Base-by-base conservation (phyloP, 2,113 vertebrate genomes). In the Eudyptes chrysolophus region DNA sequence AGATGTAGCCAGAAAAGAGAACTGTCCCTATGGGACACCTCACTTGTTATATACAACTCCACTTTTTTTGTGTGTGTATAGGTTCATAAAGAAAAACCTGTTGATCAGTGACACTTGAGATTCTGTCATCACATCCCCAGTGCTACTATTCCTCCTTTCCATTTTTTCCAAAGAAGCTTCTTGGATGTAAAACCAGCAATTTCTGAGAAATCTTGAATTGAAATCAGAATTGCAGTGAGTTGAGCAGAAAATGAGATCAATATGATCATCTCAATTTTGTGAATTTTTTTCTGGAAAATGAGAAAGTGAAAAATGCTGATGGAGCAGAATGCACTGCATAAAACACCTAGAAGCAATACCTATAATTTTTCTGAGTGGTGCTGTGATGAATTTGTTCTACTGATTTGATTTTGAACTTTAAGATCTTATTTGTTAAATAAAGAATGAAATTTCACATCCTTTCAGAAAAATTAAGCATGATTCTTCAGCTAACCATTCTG, bases 1-100 rank as follows among this genome's bases (percentile, higher is more conserved):
- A 93, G 91, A 93, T 95, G 89, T 79, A 96, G 79, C 78, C 75
- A 57, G 94, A 65, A 79, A 69, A 71, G 65, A 89, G 79, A 86
- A 26, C 32, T 87, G 66, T 89, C 94, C 77, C 69, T 55, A 2
- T 87, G 88, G 95, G 87, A 92, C 26, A 32, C 57, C 91, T 90
- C 70, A 34, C 71, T 90, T 84, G 68, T 44, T 94, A 16, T 22
- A 11, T 61, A 55, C 79, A 89, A 15, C 57, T 60, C 64, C 22
- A 48, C 80, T 94, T 96, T 36, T 93, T 93, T 90, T 64, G 38
- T 29, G 13, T 51, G 58, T 85, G 29, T 46, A 3, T 40, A 46
- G 65, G 51, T 77, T 69, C 87, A 51, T 51, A 74, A 80, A 76
- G 75, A 19, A 70, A 94, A 92, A 30, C 49, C 70, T 85, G 80